Conservation (phyloP, 2,797 vertebrate species). For the Carcharodon carcharias region DNA sequence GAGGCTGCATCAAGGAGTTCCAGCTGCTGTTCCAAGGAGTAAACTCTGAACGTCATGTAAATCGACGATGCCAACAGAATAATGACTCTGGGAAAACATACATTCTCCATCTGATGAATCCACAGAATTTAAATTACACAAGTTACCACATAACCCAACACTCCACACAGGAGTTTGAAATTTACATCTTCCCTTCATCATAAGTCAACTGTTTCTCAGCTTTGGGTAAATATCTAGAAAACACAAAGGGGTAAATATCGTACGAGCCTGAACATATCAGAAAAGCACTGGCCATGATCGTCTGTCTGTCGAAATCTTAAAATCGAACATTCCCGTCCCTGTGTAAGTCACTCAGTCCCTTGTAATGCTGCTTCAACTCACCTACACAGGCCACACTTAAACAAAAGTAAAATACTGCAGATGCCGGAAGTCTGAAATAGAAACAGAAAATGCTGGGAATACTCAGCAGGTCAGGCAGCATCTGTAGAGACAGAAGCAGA, state of each 20-base stretch:
- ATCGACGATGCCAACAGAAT: conserved; percentile 83
- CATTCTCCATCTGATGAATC: background rate
- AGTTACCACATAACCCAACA: background rate
- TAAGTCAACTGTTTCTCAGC: background rate
- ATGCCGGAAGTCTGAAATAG: too few species aligned
- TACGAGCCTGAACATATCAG: background rate
- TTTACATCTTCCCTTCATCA: background rate
- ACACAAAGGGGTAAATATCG: background rate
- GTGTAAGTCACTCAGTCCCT: background rate
- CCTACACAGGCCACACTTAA: too few species aligned
- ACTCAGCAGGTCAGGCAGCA: too few species aligned
- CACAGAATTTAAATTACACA: background rate
- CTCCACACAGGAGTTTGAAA: background rate
- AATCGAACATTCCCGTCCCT: background rate
- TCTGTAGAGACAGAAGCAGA: too few species aligned
- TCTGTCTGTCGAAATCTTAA: background rate
- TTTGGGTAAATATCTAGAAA: background rate
- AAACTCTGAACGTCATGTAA: conserved; percentile 89
- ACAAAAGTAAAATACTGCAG: too few species aligned
- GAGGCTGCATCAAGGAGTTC: background rate
- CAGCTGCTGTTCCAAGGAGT: conserved; percentile 83
- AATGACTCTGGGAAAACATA: conserved; percentile 64
- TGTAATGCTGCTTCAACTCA: background rate
- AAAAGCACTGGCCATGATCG: background rate
- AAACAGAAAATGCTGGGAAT: too few species aligned